Base-by-base conservation (phyloP, 2,888 invertebrate genomes). In the Chrysolina oricalcia region DNA sequence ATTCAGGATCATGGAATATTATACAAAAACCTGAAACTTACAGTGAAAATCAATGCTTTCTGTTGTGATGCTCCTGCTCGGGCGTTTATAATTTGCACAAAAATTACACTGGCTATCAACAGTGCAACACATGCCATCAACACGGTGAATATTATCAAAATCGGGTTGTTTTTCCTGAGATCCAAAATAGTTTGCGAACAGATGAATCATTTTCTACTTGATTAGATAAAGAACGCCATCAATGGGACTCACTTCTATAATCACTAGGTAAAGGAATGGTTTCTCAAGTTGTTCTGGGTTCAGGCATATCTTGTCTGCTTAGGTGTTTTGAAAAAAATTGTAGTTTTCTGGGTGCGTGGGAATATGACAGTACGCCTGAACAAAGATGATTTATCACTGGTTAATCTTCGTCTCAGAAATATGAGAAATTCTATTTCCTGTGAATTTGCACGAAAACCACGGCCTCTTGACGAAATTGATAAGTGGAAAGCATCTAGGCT, bases 241-340 rank as follows among this genome's bases (percentile, higher is more conserved):
- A 35, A 35, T 4, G 35, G 35, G 35, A 35, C 35, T 35, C 35
- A 35, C 8, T 63, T 62, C n/a, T 63, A 17, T 35, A 63, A 63
- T 63, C 63, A 63, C 19, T 63, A 23, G 19, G 19, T 63, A 40
- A 40, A 13, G 63, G 63, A 41, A 63, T 63, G 63, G 63, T 63
- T 40, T 63, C 63, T 17, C 63, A 63, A 40, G 63, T 63, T 35
- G 63, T 63, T 63, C 69, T 80, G 53, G 78, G 78, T 73, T 80
- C 62, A 80, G 76, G 80, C 75, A n/a, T n/a, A 78, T 35, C 75
- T 69, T n/a, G 40, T 69, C n/a, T 69, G 69, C 41, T 19, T 69
- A 53, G 69, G 69, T 15, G 69, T 69, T 13, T 19, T 69, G 40
- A 40, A 35, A 8, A 35, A 8, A 35, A 35, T 35, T 0, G 8